phyloP scores from a whole-genome alignment of 2,888 invertebrate genomes.

The Andrena bicolor region DNA sequence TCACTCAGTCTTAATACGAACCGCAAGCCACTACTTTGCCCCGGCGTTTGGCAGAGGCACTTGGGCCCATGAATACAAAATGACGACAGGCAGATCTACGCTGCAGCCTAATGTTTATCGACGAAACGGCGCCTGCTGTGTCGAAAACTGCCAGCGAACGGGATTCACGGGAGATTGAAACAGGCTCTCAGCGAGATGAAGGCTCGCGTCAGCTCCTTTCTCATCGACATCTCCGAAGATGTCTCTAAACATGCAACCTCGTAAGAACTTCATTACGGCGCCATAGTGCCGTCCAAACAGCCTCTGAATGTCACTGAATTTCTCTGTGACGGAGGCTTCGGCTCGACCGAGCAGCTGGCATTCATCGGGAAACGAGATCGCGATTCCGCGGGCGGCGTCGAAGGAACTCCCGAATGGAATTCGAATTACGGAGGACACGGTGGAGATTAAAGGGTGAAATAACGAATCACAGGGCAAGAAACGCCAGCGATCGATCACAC shows the following conservation, averaged over 20 bases:
- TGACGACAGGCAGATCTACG: too few relatives aligned
- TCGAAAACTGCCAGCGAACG: not conserved
- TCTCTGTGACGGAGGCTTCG: not conserved
- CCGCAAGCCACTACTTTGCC: not conserved
- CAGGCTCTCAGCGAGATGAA: not conserved
- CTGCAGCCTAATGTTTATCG: too few relatives aligned
- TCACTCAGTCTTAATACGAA: too few relatives aligned
- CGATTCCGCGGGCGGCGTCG: constrained; percentile 2
- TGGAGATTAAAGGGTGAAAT: not conserved
- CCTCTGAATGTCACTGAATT: not conserved
- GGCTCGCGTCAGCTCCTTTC: not conserved
- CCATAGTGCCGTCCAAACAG: not conserved
- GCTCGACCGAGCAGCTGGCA: not conserved
- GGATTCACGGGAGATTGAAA: not conserved
- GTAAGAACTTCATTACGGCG: constrained; percentile 10
- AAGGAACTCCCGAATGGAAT: not conserved
- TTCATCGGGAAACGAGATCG: not conserved
- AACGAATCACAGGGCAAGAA: constrained; percentile 9
- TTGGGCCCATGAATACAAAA: too few relatives aligned
- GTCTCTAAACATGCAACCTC: constrained; percentile 5
- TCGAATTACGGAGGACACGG: not conserved
- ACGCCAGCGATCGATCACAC: not conserved
- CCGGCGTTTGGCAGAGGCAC: not conserved
- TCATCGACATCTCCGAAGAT: constrained; percentile 1
- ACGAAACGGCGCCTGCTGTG: too few relatives aligned